Conservation (phyloP, 1,140 invertebrate genomes). For the Periplaneta americana region DNA sequence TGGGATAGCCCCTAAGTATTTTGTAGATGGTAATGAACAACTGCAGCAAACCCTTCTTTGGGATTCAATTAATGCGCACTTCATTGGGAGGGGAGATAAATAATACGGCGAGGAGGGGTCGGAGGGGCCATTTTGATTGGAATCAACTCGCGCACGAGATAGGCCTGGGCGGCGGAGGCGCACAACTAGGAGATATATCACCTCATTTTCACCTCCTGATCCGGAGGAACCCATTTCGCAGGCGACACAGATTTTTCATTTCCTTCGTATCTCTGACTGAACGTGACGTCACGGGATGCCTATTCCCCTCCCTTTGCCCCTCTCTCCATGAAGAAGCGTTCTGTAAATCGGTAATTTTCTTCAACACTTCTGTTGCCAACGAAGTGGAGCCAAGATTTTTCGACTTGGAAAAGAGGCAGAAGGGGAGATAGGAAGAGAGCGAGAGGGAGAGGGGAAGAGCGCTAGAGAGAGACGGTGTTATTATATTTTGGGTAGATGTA, state of each 20-base stretch:
- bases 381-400: not conserved
- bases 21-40: too few species aligned
- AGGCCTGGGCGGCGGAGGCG: not conserved
- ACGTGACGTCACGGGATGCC: not conserved
- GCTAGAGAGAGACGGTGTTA: not conserved
- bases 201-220: slow-evolving; percentile 7
- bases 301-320: not conserved
- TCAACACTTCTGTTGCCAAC: not conserved
- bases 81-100: not conserved
- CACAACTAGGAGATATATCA: not conserved
- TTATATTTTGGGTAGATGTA: not conserved
- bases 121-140: not conserved
- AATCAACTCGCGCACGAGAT: not conserved
- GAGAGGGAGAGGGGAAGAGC: not conserved
- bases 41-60: too few species aligned
- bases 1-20: too few species aligned
- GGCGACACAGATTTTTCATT: slow-evolving; percentile 9
- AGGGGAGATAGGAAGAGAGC: too few species aligned
- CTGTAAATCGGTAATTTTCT: not conserved
- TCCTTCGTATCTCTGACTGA: not conserved
- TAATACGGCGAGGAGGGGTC: not conserved
- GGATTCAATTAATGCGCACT: not conserved
- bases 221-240: slow-evolving; percentile 3
- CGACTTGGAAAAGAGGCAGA: too few species aligned
- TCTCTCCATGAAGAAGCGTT: not conserved